phyloP scores from a whole-genome alignment of 2,113 vertebrate species.

The Kobus ellipsiprymnus region DNA sequence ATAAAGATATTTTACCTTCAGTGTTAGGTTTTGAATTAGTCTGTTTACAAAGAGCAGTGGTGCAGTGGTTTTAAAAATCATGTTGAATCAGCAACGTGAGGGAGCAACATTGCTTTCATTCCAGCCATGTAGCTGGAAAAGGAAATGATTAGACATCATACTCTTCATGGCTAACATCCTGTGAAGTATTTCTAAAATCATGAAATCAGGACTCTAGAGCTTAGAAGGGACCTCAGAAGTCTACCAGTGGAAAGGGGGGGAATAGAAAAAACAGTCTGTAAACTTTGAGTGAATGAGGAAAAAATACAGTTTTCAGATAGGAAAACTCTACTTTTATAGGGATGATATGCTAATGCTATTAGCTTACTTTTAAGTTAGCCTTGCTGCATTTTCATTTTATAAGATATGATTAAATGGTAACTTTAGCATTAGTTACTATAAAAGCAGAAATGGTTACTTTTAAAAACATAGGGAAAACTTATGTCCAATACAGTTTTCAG shows the following conservation, averaged over 20 bases:
- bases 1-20: neutral
- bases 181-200: slow-evolving; percentile 6
- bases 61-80: neutral
- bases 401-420: neutral
- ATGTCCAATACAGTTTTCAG: neutral
- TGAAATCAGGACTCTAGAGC: neutral
- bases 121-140: neutral
- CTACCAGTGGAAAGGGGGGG: slow-evolving; percentile 5
- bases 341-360: neutral
- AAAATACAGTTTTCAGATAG: neutral
- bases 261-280: neutral
- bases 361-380: neutral
- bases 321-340: neutral
- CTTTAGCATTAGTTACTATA: neutral
- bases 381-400: neutral
- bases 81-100: neutral
- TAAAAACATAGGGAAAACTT: neutral
- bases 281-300: neutral
- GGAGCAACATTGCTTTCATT: neutral
- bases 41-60: neutral
- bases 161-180: neutral
- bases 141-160: slow-evolving; percentile 24
- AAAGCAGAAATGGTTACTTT: slow-evolving; percentile 18
- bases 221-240: slow-evolving; percentile 14
- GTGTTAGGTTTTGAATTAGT: neutral